A percentile compares a stretch with the other conserved stretches of the same genome.
Evolutionary conservation across 2,797 vertebrate species (phyloP).

Genomic region (Tenualosa ilisha): DNA sequence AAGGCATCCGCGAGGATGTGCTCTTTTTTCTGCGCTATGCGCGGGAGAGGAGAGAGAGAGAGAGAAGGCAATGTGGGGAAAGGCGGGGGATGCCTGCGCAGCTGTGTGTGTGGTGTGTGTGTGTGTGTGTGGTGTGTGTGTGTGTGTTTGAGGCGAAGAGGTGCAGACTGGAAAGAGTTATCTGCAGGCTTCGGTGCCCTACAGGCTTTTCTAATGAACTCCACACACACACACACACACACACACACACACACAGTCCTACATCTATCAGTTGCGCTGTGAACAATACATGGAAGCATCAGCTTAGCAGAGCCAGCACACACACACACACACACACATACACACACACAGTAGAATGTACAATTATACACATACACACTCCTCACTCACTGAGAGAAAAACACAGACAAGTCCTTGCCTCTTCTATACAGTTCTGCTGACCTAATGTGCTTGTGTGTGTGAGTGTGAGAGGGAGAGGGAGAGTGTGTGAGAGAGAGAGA

Average conservation of each 20-base stretch:
- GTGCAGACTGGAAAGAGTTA: not conserved
- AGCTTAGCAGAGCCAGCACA: not conserved
- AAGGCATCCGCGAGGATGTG: not conserved
- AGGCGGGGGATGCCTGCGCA: no score
- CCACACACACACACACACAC: conserved; percentile 3
- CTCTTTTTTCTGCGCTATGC: not conserved
- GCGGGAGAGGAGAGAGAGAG: not conserved
- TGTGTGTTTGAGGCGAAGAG: not conserved
- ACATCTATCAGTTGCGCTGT: not conserved
- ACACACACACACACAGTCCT: not conserved
- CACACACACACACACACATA: conserved; percentile 1
- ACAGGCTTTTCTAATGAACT: not conserved
- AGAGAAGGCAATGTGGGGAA: no score
- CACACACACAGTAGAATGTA: not conserved
- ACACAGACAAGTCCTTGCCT: not conserved
- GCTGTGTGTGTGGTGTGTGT: no score
- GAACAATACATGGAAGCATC: no score
- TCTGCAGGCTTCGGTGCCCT: not conserved
- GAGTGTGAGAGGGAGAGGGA: no score
- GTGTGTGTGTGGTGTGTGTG: not conserved
- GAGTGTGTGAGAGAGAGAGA: not conserved
- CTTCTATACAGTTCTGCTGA: not conserved
- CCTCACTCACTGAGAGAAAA: no score
- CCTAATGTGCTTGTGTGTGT: not conserved
- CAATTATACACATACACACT: not conserved